Evolutionary conservation across 1,140 invertebrate species (phyloP), one percentile per base, ranked within the genome.

Genomic region (Liolophura sinensis): DNA sequence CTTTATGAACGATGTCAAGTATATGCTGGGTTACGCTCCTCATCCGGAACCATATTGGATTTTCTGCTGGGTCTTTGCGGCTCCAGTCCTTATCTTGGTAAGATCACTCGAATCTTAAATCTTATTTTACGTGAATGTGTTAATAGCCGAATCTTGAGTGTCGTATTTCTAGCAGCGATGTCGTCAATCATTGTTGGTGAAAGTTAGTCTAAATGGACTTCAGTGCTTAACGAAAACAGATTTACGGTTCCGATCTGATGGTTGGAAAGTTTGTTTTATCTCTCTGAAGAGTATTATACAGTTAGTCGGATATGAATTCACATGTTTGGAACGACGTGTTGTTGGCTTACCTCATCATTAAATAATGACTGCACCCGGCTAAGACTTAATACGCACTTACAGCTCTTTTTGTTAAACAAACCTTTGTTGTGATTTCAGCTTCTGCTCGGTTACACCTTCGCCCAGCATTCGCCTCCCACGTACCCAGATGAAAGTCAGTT

Each of bases 1-100:
- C 84, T 76, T 88, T 85, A n/a, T 80, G 84, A 71, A 85, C 85
- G 68, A 78, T 57, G 70, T 81, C 60, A 69, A 77, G 64, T 76
- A 78, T 61, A 79, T 79, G 75, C 68, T 77, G 58, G 75, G 71
- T 47, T 55, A 64, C 31, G 65, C 64, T 46, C 73, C 73, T 46
- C 52, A 71, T 24, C 59, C 69, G 0, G 76, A 47, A 76, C 63
- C 71, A 9, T 74, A 74, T 68, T 72, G 79, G 78, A 61, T 74
- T 52, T 73, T 79, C 67, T 76, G 72, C 55, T 79, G 71, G 74
- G 65, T 70, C 20, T 55, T 72, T 54, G 72, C 18, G 68, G 63
- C 60, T 69, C 82, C 68, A 20, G 64, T 72, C 64, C 72, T 68
- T 3, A 75, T 73, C 15, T 67, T 63, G 22, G 74, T 78, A 68